A percentile compares a stretch with the other conserved stretches of the same genome.
Conservation (phyloP, 2,797 vertebrate genomes). For the Falco biarmicus region DNA sequence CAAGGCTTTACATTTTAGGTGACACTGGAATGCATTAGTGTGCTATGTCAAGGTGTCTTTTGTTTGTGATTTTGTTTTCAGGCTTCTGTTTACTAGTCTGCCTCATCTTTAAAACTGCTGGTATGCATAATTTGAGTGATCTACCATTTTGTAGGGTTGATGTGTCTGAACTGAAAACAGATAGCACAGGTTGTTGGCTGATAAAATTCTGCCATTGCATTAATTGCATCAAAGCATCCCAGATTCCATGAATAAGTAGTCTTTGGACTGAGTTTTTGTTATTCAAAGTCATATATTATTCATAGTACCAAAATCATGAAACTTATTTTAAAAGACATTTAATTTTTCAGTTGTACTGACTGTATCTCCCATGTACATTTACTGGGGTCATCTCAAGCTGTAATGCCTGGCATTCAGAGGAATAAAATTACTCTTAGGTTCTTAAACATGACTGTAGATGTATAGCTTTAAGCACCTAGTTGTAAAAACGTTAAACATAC, state of each 20-base stretch:
- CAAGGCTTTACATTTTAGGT: conserved; percentile 23
- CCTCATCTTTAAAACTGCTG: conserved; percentile 13
- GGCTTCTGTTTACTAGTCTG: conserved; percentile 57
- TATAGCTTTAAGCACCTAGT: background rate
- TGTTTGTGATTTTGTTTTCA: conserved; percentile 1
- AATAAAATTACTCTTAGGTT: background rate
- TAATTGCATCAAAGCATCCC: background rate
- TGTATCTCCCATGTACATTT: background rate
- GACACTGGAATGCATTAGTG: conserved; percentile 66
- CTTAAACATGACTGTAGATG: background rate
- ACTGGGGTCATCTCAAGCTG: background rate
- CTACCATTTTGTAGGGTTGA: background rate
- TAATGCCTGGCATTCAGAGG: background rate
- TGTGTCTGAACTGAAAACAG: background rate
- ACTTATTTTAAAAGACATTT: background rate
- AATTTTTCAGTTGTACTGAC: background rate
- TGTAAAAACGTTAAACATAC: background rate
- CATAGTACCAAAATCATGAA: background rate
- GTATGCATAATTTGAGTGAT: background rate
- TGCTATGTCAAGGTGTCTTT: conserved; percentile 32
- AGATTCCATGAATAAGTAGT: background rate
- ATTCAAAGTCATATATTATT: background rate
- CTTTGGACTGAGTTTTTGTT: background rate
- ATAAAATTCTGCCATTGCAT: background rate
- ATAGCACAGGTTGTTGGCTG: background rate